These are phyloP conservation scores for Drosophila elegans DNA, from an alignment of 1,140 invertebrate genomes.

Conservation along the genomic window DNA sequence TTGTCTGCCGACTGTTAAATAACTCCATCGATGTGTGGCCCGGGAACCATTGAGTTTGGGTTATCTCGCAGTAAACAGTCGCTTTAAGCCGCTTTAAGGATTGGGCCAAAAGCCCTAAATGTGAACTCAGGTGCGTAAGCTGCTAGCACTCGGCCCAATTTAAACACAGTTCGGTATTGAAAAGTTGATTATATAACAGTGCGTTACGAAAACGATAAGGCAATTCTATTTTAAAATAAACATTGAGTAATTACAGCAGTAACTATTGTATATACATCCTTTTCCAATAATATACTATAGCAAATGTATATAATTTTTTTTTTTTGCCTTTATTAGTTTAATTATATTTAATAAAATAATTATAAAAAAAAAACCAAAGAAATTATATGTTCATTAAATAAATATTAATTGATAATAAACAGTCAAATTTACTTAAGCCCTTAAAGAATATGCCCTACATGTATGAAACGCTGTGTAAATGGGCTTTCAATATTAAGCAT, in stretches of 20 bases:
- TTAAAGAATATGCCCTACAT: background rate
- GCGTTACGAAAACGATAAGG: background rate
- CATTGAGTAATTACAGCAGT: no score
- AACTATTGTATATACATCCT: no score
- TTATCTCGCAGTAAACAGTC: slow-evolving; percentile 61
- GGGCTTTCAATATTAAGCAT: slow-evolving; percentile 11
- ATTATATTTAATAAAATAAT: background rate
- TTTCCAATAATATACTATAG: no score
- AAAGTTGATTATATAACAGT: slow-evolving; percentile 5
- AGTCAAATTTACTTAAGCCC: no score
- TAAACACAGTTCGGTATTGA: background rate
- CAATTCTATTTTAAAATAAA: no score
- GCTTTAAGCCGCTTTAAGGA: slow-evolving; percentile 67
- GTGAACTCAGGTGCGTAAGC: slow-evolving; percentile 58
- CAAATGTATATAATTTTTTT: no score
- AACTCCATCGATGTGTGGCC: slow-evolving; percentile 46
- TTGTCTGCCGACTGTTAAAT: slow-evolving; percentile 65
- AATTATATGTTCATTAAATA: no score
- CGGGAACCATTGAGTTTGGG: slow-evolving; percentile 11
- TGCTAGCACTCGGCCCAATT: background rate
- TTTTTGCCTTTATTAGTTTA: no score
- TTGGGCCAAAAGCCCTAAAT: slow-evolving; percentile 21
- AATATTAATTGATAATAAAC: no score
- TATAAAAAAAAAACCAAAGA: no score
- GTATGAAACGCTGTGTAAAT: background rate